Percentiles rank a stretch among this genome's conserved stretches.
Evolutionary conservation across 2,113 vertebrate genomes (phyloP).

Genomic region (Sminthopsis crassicaudata): DNA sequence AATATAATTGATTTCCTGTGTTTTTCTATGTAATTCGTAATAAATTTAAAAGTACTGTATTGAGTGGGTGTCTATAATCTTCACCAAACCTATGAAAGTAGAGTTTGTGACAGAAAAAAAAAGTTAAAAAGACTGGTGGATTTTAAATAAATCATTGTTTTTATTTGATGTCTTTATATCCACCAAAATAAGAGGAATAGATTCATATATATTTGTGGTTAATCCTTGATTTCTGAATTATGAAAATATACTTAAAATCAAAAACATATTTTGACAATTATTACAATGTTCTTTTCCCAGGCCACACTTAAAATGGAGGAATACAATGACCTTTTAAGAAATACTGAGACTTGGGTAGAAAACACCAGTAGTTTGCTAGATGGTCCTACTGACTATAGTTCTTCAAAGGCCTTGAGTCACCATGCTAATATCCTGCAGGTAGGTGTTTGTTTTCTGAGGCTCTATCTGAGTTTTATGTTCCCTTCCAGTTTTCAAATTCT

Average conservation of each 20-base stretch:
- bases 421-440: conserved; percentile 89
- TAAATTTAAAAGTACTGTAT: background rate
- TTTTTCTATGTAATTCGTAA: background rate
- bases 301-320: conserved; percentile 89
- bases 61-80: background rate
- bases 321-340: conserved; percentile 90
- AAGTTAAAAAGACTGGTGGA: background rate
- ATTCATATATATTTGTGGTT: background rate
- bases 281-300: conserved; percentile 78
- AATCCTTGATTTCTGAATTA: background rate
- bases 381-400: conserved; percentile 84
- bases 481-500: background rate
- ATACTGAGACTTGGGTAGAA: conserved; percentile 88
- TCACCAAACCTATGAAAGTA: background rate
- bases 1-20: background rate
- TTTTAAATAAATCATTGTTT: background rate
- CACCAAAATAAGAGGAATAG: background rate
- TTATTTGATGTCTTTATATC: background rate
- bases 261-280: background rate
- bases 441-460: background rate
- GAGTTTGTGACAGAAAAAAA: background rate
- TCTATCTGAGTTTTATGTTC: background rate
- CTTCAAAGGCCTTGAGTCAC: conserved; percentile 87
- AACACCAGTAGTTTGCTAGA: conserved; percentile 88
- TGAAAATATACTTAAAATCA: background rate